phyloP scores from a whole-genome alignment of 2,888 invertebrate species.

The Masnerella sp. region DNA sequence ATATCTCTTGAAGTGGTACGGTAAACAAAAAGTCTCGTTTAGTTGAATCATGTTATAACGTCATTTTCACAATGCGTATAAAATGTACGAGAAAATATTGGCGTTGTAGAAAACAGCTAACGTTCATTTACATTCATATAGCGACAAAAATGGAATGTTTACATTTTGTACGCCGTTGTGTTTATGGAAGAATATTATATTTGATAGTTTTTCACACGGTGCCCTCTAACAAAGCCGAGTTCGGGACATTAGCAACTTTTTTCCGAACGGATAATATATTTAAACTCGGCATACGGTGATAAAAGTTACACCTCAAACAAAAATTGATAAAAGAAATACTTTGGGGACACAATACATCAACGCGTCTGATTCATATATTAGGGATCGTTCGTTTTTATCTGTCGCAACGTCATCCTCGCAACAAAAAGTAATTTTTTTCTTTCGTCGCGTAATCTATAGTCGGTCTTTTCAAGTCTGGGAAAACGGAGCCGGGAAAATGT shows the following conservation, averaged over 20 bases:
- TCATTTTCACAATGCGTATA: constrained; percentile 22
- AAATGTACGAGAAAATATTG: constrained; percentile 24
- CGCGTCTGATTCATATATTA: constrained; percentile 40
- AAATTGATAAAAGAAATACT: constrained; percentile 41
- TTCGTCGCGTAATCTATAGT: constrained; percentile 23
- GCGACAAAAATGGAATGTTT: constrained; percentile 25
- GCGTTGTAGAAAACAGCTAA: constrained; percentile 16
- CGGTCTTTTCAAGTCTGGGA: constrained; percentile 18
- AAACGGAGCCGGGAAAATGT: constrained; percentile 7
- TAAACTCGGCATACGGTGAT: constrained; percentile 33
- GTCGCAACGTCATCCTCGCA: constrained; percentile 35
- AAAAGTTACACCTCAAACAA: constrained; percentile 33
- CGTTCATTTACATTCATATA: constrained; percentile 30
- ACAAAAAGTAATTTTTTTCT: constrained; percentile 35
- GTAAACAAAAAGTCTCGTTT: not conserved
- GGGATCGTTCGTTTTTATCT: constrained; percentile 41
- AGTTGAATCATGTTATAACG: too few relatives aligned
- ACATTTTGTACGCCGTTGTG: constrained; percentile 25
- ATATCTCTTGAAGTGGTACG: too few relatives aligned
- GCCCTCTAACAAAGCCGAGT: constrained; percentile 11
- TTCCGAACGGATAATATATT: constrained; percentile 31
- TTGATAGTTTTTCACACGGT: constrained; percentile 27
- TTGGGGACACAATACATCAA: constrained; percentile 45
- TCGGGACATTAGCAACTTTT: constrained; percentile 17
- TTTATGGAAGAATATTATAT: constrained; percentile 41